Evolutionary conservation across 1,140 invertebrate species (phyloP), one percentile per base, ranked within the genome.

Genomic region (Phymastichus coffea): DNA sequence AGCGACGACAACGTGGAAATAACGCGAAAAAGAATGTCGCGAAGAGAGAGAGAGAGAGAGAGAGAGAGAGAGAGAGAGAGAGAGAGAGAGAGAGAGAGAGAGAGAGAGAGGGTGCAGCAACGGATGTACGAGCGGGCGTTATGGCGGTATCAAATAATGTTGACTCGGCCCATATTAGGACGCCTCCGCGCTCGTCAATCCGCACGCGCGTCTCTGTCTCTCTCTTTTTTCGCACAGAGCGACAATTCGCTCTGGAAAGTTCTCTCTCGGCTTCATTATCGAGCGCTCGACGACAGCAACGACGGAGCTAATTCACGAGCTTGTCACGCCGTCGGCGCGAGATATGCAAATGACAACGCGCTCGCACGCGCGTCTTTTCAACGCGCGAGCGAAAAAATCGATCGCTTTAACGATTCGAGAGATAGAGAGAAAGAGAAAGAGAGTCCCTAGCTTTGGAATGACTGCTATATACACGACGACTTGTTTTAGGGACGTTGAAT

Each of bases 141-240:
- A 37, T 61, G 48, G 54, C 63, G 57, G 64, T 62, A 58, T 70
- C 69, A 66, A 70, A 65, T 65, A 74, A 71, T 70, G 72, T 66
- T 65, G 67, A 70, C 66, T 68, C 72, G 65, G 49, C 58, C 72
- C 72, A 70, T 74, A 74, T 73, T 74, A 70, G 72, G 72, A 60
- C 38, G 61, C 46, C 55, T 53, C 61, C 41, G 47, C 49, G 59
- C 59, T 53, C 61, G 55, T 53, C 64, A 62, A 68, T 65, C 7
- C 22, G 14, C 47, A 4, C 17, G 20, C 4, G 19, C 38, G 2
- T 19, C 20, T 12, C 15, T 20, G 4, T 4, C 8, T 19, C 17
- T 20, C 40, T 6, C 40, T 20, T 6, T 20, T 19, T 41, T 41
- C 46, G 46, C 22, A 30, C 28, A 12, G 12, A 30, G 12, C 28